Evolutionary conservation across 30 jellyfish, hydroid and myxozoan genomes (phyloP), one percentile per base, ranked within the genome.

Genomic region (Chironex yamaguchii): DNA sequence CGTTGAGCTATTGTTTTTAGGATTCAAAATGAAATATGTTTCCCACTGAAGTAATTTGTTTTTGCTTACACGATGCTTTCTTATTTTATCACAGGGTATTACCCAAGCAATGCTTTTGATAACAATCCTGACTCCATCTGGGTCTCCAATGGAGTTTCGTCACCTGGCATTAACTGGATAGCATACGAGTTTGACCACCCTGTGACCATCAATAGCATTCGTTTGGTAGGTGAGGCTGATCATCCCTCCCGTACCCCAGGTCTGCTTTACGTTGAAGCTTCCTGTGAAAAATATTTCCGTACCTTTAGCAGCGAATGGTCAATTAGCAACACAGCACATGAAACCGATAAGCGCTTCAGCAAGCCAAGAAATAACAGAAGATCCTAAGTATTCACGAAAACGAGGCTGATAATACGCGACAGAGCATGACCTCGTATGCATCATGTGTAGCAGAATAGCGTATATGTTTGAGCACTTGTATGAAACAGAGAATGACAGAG

Each of bases 21-120:
- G 62, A 48, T 48, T 48, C 62, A 48, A 48, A 12, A 12, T 13
- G 17, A n/a, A 12, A 12, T 48, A 48, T 12, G 13, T 48, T 48
- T 48, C 13, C n/a, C n/a, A n/a, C n/a, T n/a, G n/a, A n/a, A n/a
- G n/a, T n/a, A n/a, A n/a, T n/a, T n/a, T n/a, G n/a, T 48, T 48
- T 48, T 48, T 48, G 12, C 12, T 12, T 48, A n/a, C 62, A 48
- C n/a, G n/a, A n/a, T n/a, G n/a, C n/a, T n/a, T n/a, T n/a, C n/a
- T n/a, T 33, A 4, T 17, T 1, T 29, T 29, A 2, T 68, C 62
- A 25, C 13, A 93, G 98, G 98, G 3, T 93, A 93, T 77, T 93
- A 78, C 84, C 95, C 98, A 30, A 93, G 98, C 87, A 93, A 93
- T 29, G 98, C 98, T 11, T 93, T 87, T 32, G 98, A 93, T 75